Evolutionary conservation across 2,888 invertebrate species (phyloP).

Genomic region (Hypomecis atomaria): DNA sequence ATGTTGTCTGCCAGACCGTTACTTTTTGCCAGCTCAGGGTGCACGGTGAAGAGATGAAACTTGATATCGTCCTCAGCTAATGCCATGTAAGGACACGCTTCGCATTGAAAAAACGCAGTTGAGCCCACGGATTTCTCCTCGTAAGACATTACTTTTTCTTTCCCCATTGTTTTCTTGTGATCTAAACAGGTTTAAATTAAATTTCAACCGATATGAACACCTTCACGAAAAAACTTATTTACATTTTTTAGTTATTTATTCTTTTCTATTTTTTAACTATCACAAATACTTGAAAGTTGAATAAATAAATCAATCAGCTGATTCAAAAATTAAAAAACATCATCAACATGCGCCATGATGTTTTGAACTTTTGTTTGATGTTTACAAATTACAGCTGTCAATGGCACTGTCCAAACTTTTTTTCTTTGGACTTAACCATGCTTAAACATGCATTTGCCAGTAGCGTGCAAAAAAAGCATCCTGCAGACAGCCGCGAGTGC

Average conservation of each 20-base stretch:
- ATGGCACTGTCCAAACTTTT: no score
- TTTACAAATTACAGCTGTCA: no score
- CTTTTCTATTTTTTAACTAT: no score
- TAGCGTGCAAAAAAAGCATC: no score
- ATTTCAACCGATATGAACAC: not conserved
- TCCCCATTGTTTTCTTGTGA: slow-evolving; percentile 57
- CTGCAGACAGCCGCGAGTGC: no score
- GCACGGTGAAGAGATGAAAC: slow-evolving; percentile 79
- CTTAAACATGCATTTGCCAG: no score
- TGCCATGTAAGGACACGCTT: slow-evolving; percentile 83
- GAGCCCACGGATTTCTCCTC: slow-evolving; percentile 80
- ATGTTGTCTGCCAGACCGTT: slow-evolving; percentile 82
- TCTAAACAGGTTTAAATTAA: slow-evolving; percentile 20
- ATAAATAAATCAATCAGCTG: no score
- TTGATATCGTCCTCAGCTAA: slow-evolving; percentile 81
- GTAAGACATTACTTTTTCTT: slow-evolving; percentile 78
- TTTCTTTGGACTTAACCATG: no score
- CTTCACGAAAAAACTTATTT: not conserved
- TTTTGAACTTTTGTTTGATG: no score
- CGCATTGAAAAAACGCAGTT: slow-evolving; percentile 82
- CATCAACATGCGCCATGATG: no score
- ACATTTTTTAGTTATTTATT: not conserved
- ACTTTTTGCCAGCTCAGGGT: slow-evolving; percentile 77
- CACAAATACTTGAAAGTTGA: no score
- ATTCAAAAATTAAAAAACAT: no score